Base-by-base conservation (phyloP, 2,888 invertebrate species). In the Schizaphis graminum region DNA sequence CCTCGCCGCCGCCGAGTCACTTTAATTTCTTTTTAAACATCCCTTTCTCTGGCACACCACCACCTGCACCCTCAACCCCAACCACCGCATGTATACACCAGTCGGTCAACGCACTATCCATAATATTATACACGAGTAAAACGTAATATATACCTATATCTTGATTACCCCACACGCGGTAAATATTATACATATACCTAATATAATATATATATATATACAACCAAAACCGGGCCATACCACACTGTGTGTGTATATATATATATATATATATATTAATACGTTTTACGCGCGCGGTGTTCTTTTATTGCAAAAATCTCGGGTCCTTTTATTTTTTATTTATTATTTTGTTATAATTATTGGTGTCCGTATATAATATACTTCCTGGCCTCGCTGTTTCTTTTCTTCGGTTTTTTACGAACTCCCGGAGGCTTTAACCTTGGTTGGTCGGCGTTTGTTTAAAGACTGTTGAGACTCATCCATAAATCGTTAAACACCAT, bases 11-110 rank as follows among this genome's bases (percentile, higher is more conserved):
- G 77, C 89, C 90, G 16, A 61, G 85, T 85, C 61, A 61, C 93
- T 93, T 93, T 93, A 89, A 89, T 93, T 89, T 57, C 56, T 90
- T 93, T 93, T 93, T 90, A 93, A 93, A 89, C 89, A 61, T 90
- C 85, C 85, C 85, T 93, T 21, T 49, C 90, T 28, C 91, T 57
- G 53, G 53, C 26, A 3, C 53, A 41, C 85, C 41, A 57, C 85
- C 92, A 13, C 90, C 21, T 8, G 41, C n/a, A 11, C 35, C 90
- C n/a, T n/a, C 21, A 35, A 21, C 84, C 16, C 10, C 49, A 35
- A 11, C 8, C 5, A 24, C 88, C 53, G 44, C 44, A 57, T 57
- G 35, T 8, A 24, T 88, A 89, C 44, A 44, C 8, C 53, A 10
- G 13, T 53, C 57, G 89, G 56, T 90, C 61, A 86, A 86, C 86